Base-by-base conservation (phyloP, 2,888 invertebrate species). In the Timema podura region DNA sequence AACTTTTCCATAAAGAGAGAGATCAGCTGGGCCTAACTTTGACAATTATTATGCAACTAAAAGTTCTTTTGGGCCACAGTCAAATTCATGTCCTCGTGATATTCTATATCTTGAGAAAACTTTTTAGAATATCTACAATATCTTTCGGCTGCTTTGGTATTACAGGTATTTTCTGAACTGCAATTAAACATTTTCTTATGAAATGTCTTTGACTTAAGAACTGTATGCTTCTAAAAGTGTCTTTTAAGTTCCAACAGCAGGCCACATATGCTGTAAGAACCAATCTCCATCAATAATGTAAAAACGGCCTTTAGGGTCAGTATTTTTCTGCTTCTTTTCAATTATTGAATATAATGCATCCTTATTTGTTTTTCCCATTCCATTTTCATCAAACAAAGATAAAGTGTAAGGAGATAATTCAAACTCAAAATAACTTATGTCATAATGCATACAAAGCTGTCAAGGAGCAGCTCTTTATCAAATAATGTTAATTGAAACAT, bases 321-420 rank as follows among this genome's bases (percentile, higher is more conserved):
- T 16, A n/a, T n/a, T n/a, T n/a, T n/a, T n/a, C 16, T 54, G 54
- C 54, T 54, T 54, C 54, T 54, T 5, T 54, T 54, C 5, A 54
- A 54, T 15, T 10, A 54, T 6, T 54, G 54, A 6, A 54, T 54
- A 54, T 9, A 54, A 9, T 54, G 54, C 54, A 54, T 13, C 5
- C 11, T 54, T 54, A 10, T 54, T 54, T 54, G 54, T 54, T 54
- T 54, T 54, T 16, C 6, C 16, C 54, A 54, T 54, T 54, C 54
- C 54, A 54, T 10, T 54, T 54, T 54, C 54, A 54, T 54, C 5
- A 54, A 54, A 54, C 10, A 9, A 10, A 54, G 54, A 7, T 54
- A 54, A 54, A 54, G 49, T 8, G 49, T 8, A 8, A 8, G 11
- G 8, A 49, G 49, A 49, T 49, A 49, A n/a, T n/a, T n/a, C n/a